A percentile compares a stretch with the other conserved stretches of the same genome.
Evolutionary conservation across 2,888 invertebrate species (phyloP).

Genomic region (Protophormia terraenovae): DNA sequence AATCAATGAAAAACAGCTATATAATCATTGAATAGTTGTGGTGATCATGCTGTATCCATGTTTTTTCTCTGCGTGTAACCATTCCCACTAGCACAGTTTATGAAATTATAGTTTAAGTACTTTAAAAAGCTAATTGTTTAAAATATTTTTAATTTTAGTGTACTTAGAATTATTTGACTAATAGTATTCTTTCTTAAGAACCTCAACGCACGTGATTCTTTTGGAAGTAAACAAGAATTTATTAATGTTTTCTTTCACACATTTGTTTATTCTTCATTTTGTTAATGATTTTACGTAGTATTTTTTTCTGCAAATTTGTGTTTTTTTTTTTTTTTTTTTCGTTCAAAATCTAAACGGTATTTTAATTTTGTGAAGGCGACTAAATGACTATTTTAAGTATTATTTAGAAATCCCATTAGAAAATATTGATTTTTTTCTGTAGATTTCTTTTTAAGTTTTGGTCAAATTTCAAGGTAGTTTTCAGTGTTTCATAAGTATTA

Average conservation of each 20-base stretch:
- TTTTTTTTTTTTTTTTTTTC: background rate
- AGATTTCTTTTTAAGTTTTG: constrained; percentile 23
- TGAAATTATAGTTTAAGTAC: no score
- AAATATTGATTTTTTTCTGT: constrained; percentile 39
- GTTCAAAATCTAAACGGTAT: background rate
- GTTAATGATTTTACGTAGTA: background rate
- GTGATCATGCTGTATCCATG: no score
- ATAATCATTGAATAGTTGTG: no score
- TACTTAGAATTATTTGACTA: background rate
- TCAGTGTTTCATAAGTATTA: constrained; percentile 5
- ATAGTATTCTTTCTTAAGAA: background rate
- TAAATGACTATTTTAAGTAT: constrained; percentile 29
- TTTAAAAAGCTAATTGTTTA: no score
- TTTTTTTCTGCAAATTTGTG: no score
- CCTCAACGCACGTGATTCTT: background rate
- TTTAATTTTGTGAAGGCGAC: constrained; percentile 25
- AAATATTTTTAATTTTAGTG: no score
- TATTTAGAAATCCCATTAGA: constrained; percentile 51
- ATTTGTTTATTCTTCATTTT: background rate
- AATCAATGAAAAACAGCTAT: no score
- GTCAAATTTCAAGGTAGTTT: constrained; percentile 51
- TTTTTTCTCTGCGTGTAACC: no score
- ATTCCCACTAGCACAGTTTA: no score
- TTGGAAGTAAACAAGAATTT: background rate
- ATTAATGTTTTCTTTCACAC: background rate